phyloP scores from a whole-genome alignment of 2,888 invertebrate species.

The Drosophila silvestris region DNA sequence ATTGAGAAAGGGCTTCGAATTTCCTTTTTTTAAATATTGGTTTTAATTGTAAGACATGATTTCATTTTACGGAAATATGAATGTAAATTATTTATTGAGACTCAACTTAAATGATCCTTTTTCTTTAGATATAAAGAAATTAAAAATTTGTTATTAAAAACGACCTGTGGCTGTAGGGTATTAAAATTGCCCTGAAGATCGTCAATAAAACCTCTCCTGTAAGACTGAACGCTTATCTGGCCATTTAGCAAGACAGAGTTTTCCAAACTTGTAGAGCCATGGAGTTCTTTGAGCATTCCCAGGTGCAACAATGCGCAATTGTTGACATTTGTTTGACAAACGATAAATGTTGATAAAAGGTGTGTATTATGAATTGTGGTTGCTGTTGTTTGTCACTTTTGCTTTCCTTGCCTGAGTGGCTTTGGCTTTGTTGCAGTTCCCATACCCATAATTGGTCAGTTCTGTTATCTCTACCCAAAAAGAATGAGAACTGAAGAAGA shows the following conservation, averaged over 20 bases:
- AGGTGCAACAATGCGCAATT: conserved; percentile 79
- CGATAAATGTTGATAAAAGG: conserved; percentile 71
- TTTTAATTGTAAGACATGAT: neutral
- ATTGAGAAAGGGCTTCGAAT: neutral
- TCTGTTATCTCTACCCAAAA: conserved; percentile 46
- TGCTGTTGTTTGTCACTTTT: conserved; percentile 55
- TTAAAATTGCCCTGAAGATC: conserved; percentile 33
- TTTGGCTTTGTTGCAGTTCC: conserved; percentile 57
- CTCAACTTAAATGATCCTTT: neutral
- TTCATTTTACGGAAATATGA: neutral
- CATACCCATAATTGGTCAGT: conserved; percentile 70
- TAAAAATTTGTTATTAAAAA: neutral
- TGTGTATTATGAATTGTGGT: conserved; percentile 42
- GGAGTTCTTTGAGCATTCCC: conserved; percentile 41
- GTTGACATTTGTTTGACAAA: conserved; percentile 77
- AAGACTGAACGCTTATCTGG: conserved; percentile 52
- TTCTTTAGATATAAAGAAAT: neutral
- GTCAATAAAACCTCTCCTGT: conserved; percentile 42
- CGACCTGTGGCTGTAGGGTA: conserved; percentile 18
- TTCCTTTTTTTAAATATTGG: neutral
- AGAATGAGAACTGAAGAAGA: conserved; percentile 10
- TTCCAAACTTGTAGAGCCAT: conserved; percentile 30
- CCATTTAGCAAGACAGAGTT: conserved; percentile 58
- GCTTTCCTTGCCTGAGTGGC: conserved; percentile 44
- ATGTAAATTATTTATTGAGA: neutral